Percentiles rank a stretch among this genome's conserved stretches.
Evolutionary conservation across 2,797 vertebrate genomes (phyloP).

Genomic region (Mormyrops attenuatus): DNA sequence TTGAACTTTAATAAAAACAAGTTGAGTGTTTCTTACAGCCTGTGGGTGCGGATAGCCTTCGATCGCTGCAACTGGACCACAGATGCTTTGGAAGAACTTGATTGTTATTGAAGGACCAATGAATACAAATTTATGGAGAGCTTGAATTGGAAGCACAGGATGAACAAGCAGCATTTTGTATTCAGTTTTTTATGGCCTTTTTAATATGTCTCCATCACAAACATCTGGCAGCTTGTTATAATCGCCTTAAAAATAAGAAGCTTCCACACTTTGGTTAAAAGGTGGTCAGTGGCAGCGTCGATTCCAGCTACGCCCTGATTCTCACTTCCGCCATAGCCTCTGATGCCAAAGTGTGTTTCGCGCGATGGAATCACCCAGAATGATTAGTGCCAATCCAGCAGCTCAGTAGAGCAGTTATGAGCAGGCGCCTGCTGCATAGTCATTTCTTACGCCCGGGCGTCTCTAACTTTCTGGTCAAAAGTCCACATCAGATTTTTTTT

Average conservation of each 20-base stretch:
- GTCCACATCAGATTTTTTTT: not conserved
- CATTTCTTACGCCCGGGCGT: not conserved
- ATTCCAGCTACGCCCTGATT: not conserved
- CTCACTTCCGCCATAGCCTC: not conserved
- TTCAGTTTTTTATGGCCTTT: not conserved
- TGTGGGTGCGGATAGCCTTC: not conserved
- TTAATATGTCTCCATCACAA: not conserved
- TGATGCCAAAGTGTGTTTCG: not conserved
- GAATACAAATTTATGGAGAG: not conserved
- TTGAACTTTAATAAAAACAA: not conserved
- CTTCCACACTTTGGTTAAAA: not conserved
- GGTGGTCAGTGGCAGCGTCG: not conserved
- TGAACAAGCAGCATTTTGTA: not conserved
- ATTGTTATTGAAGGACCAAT: conserved; percentile 1
- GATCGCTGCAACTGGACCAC: not conserved
- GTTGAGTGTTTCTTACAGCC: not conserved
- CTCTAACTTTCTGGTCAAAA: not conserved
- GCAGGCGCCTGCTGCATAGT: not conserved
- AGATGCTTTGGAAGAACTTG: not conserved
- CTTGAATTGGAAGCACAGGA: not conserved
- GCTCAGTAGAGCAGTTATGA: not conserved
- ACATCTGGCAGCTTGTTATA: not conserved
- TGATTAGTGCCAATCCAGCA: not conserved
- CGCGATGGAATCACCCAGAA: not conserved
- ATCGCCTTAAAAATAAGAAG: not conserved